Evolutionary conservation across 2,113 vertebrate species (phyloP).

Genomic region (Motacilla alba): DNA sequence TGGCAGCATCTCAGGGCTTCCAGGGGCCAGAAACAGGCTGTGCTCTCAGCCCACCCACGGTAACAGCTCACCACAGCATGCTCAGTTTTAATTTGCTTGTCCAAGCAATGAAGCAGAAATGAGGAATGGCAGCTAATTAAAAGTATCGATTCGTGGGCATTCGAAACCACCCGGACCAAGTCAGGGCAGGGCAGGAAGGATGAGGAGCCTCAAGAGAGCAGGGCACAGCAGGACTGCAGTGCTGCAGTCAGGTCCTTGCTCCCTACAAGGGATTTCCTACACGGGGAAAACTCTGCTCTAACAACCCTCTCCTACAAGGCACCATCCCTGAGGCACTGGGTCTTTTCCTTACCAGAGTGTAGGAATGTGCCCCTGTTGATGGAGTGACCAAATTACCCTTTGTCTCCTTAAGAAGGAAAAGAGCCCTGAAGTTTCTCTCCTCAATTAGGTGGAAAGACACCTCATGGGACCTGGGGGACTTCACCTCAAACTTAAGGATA

Average conservation of each 20-base stretch:
- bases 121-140: conserved; percentile 69
- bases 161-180: not conserved
- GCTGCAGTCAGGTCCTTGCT: not conserved
- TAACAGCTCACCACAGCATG: conserved; percentile 8
- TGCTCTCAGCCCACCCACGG: conserved; percentile 36
- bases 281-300: not conserved
- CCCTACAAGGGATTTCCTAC: not conserved
- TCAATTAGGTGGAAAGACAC: too few relatives aligned
- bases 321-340: not conserved
- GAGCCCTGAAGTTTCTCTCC: too few relatives aligned
- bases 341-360: not conserved
- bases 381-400: too few relatives aligned
- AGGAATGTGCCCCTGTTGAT: too few relatives aligned
- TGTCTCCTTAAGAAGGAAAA: too few relatives aligned
- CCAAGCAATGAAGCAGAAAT: conserved; percentile 59
- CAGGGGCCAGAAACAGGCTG: not conserved
- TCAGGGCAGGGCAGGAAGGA: not conserved
- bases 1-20: not conserved
- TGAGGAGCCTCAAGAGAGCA: not conserved
- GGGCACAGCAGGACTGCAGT: not conserved
- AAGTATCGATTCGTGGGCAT: conserved; percentile 59
- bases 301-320: not conserved
- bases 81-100: conserved; percentile 59
- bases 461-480: too few relatives aligned
- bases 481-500: too few relatives aligned